Evolutionary conservation across 2,888 invertebrate species (phyloP).

Genomic region (Schizaphis graminum): DNA sequence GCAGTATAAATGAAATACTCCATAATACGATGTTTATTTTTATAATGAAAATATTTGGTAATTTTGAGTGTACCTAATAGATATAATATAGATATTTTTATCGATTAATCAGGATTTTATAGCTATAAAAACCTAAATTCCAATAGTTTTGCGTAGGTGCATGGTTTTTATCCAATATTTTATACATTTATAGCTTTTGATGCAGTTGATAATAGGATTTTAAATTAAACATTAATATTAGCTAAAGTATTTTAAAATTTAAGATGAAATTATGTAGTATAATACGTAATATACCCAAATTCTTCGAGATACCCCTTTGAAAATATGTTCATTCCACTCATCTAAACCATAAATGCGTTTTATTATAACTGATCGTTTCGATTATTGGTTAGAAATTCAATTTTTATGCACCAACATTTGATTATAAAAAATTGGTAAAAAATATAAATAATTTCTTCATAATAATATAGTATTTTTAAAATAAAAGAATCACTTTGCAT

Average conservation of each 20-base stretch:
- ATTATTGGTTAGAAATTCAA: not conserved
- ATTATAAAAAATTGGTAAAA: not conserved
- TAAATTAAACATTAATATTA: not conserved
- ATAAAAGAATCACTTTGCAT: not conserved
- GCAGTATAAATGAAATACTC: not conserved
- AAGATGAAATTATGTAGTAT: not conserved
- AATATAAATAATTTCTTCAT: not conserved
- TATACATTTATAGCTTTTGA: not conserved
- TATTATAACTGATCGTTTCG: not conserved
- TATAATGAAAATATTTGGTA: not conserved
- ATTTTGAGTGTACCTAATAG: not conserved
- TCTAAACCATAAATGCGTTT: not conserved
- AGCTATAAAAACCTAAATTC: not conserved
- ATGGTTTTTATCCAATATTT: not conserved
- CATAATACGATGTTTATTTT: not conserved
- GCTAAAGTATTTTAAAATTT: not conserved
- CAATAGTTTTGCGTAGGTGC: not conserved
- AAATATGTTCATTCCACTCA: not conserved
- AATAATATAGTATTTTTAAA: not conserved
- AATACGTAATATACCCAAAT: not conserved
- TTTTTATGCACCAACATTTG: not conserved
- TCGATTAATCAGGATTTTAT: not conserved
- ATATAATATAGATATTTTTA: too few species aligned
- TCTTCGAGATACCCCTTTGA: fast-evolving
- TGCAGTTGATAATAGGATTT: not conserved